Conservation (phyloP, 2,888 invertebrate genomes). For the Ceratothoa steindachneri region DNA sequence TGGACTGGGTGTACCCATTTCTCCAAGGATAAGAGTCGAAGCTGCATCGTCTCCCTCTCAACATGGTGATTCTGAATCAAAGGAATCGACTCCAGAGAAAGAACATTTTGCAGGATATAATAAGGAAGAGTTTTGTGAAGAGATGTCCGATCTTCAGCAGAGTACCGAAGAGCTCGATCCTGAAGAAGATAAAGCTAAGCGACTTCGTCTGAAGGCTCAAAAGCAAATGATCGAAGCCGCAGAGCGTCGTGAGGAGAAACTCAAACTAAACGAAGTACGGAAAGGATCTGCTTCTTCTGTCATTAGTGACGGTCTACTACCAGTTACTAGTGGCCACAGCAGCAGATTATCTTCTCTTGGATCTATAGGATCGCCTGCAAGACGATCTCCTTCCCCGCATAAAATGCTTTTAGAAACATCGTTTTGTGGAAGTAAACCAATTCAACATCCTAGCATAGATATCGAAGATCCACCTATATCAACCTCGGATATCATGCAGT, state of each 20-base stretch:
- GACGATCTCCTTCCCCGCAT: constrained; percentile 71
- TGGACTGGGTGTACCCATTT: constrained; percentile 37
- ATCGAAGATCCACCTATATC: constrained; percentile 42
- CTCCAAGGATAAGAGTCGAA: constrained; percentile 41
- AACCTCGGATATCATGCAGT: constrained; percentile 33
- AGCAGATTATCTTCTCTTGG: constrained; percentile 78
- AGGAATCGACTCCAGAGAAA: constrained; percentile 45
- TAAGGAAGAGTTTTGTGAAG: constrained; percentile 40
- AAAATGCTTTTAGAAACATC: constrained; percentile 46
- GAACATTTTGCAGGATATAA: constrained; percentile 39
- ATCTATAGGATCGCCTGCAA: constrained; percentile 54
- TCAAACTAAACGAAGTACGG: constrained; percentile 33
- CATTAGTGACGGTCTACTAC: constrained; percentile 54
- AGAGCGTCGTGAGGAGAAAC: constrained; percentile 53
- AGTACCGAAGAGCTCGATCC: constrained; percentile 79
- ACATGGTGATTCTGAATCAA: constrained; percentile 41
- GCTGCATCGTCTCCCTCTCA: constrained; percentile 41
- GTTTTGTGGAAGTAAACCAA: constrained; percentile 46
- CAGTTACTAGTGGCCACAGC: constrained; percentile 62
- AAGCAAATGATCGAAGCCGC: constrained; percentile 52
- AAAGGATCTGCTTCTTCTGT: constrained; percentile 50
- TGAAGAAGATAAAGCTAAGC: constrained; percentile 61
- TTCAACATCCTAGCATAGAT: constrained; percentile 45
- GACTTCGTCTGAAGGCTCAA: constrained; percentile 54
- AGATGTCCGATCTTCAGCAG: constrained; percentile 58